Evolutionary conservation across 2,888 invertebrate genomes (phyloP).

Genomic region (Zhengitettix transpicula): DNA sequence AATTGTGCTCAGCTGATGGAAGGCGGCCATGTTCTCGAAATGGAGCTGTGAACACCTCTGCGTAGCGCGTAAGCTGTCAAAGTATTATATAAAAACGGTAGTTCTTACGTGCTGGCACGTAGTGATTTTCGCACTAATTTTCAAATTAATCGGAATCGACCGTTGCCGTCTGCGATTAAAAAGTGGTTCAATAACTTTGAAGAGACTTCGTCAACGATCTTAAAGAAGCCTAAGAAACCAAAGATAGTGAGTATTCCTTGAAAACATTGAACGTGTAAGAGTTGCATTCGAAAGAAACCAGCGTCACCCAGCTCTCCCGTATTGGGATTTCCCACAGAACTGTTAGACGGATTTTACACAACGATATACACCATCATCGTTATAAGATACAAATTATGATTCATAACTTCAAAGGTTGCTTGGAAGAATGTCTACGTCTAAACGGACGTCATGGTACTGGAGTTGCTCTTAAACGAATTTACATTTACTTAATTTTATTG

Average conservation of each 20-base stretch:
- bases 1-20: not conserved
- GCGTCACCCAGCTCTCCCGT: not conserved
- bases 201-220: not conserved
- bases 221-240: not conserved
- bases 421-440: not conserved
- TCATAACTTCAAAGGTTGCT: not conserved
- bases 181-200: too few species aligned
- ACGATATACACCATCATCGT: not conserved
- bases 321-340: conserved; percentile 1
- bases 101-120: not conserved
- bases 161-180: not conserved
- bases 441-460: not conserved
- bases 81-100: not conserved
- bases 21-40: not conserved
- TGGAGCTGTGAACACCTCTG: not conserved
- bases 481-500: not conserved
- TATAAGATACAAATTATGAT: not conserved
- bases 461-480: not conserved
- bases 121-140: not conserved
- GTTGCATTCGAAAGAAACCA: not conserved
- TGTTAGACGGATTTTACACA: not conserved
- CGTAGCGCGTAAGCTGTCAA: not conserved
- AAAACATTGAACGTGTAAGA: not conserved
- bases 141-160: conserved; percentile 1
- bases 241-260: not conserved